Evolutionary conservation across 2,888 invertebrate species (phyloP).

Genomic region (Gastrophysa polygoni): DNA sequence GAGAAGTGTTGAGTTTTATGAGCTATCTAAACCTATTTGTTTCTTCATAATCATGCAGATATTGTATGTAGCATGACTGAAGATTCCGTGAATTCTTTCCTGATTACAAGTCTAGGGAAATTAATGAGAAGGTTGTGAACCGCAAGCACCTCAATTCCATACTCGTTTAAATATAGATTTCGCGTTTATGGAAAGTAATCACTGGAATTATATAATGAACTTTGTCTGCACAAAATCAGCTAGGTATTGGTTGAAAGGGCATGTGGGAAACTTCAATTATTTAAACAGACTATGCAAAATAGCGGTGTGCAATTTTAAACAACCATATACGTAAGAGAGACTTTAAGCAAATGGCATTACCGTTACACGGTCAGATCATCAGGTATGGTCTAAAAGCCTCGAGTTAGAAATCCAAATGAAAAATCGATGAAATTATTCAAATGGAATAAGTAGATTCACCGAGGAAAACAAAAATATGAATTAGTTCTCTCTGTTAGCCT

Average conservation of each 20-base stretch:
- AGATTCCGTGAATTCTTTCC: background rate
- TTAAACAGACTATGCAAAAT: constrained; percentile 39
- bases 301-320: constrained; percentile 42
- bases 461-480: no score
- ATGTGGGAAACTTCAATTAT: constrained; percentile 41
- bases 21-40: background rate
- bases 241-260: constrained; percentile 37
- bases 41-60: background rate
- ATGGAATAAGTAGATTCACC: no score
- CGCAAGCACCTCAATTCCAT: constrained; percentile 29
- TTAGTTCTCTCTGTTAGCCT: no score
- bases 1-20: background rate
- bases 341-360: constrained; percentile 47
- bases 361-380: constrained; percentile 47
- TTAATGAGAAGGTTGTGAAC: constrained; percentile 27
- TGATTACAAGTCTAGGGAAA: constrained; percentile 1
- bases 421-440: constrained; percentile 13
- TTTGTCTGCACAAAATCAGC: constrained; percentile 28
- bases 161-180: constrained; percentile 34
- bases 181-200: constrained; percentile 33
- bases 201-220: constrained; percentile 37
- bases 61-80: background rate
- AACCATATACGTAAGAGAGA: constrained; percentile 45
- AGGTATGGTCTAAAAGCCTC: constrained; percentile 41
- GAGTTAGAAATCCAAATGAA: constrained; percentile 42